Base-by-base conservation (phyloP, 2,888 invertebrate genomes). In the Flexamia atlantica region DNA sequence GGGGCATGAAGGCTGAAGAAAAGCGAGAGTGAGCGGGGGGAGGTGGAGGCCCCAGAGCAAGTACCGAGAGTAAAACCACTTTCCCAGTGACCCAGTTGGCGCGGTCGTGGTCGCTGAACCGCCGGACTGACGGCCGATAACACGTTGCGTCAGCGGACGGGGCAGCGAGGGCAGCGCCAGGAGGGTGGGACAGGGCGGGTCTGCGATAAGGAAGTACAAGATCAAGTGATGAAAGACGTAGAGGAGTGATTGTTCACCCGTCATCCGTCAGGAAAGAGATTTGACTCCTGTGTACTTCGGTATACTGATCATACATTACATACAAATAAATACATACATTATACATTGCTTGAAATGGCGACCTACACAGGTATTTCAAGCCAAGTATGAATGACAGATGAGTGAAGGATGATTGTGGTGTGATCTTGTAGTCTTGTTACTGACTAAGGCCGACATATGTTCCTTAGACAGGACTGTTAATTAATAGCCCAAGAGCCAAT, bases 51-150 rank as follows among this genome's bases (percentile, higher is more conserved):
- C 72, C 42, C 23, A 40, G 72, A 72, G 72, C 72, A 72, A 72
- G 72, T 72, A 72, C 72, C 72, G 68, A 20, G 57, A 57, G 57
- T 64, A 17, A 28, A 64, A 72, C 46, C 74, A 76, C 74, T 64
- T 64, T 30, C 64, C 28, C 46, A 46, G 46, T 76, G 74, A 76
- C 74, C 74, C 28, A 76, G 74, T 76, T 76, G 74, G 28, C 42
- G 40, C 20, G 72, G 72, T 32, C 25, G 25, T 30, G 68, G 68
- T 36, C 40, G 42, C 72, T 72, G 72, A 72, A 72, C 74, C 46
- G 74, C 46, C 40, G 72, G 28, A 72, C 72, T 42, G 3, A 7
- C 23, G 23, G 72, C 25, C 23, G 46, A 46, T 50, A 25, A 76
- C 10, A 17, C 30, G 74, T 76, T 76, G 46, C 74, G 46, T 76